Base-by-base conservation (phyloP, 2,888 invertebrate genomes). In the Acanthococcus lagerstroemiae region DNA sequence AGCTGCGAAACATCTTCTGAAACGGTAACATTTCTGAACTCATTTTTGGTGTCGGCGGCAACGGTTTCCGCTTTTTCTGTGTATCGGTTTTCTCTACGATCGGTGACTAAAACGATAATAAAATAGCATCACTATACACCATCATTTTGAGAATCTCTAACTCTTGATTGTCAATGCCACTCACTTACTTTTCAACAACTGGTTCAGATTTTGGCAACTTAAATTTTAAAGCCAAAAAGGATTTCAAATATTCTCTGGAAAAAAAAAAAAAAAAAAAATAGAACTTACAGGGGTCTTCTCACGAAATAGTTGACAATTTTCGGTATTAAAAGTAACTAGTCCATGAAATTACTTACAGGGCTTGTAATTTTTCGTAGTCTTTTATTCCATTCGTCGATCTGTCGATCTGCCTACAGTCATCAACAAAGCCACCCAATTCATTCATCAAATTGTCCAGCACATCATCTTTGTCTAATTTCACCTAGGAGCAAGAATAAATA, bases 391-490 rank as follows among this genome's bases (percentile, higher is more conserved):
- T 37, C 3, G 37, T n/a, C n/a, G n/a, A n/a, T n/a, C n/a, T n/a
- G n/a, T n/a, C n/a, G n/a, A n/a, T n/a, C n/a, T n/a, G n/a, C n/a
- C n/a, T n/a, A 19, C n/a, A 19, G 9, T 19, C 48, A 17, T 48
- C 21, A 4, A 19, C 4, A 48, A 9, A 9, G 25, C 26, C 26
- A 21, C 50, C 30, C 1, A 86, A 76, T 75, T 88, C 87, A 5
- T 82, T 84, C 75, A 89, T 81, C 55, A 90, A 81, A 73, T 87
- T 87, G 26, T 84, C 84, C 22, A 90, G 77, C 69, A 87, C 82
- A 72, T 89, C 85, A 76, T 95, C 94, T 69, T 90, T 86, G 17
- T 85, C 85, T 70, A 86, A 50, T 27, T 66, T 66, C 37, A 57
- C 66, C 66, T 65, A 27, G 7, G 55, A 27, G 56, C 56, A 22